Percentiles rank a stretch among this genome's conserved stretches.
phyloP scores from a whole-genome alignment of 2,888 invertebrate genomes.

The Escarpia spicata region DNA sequence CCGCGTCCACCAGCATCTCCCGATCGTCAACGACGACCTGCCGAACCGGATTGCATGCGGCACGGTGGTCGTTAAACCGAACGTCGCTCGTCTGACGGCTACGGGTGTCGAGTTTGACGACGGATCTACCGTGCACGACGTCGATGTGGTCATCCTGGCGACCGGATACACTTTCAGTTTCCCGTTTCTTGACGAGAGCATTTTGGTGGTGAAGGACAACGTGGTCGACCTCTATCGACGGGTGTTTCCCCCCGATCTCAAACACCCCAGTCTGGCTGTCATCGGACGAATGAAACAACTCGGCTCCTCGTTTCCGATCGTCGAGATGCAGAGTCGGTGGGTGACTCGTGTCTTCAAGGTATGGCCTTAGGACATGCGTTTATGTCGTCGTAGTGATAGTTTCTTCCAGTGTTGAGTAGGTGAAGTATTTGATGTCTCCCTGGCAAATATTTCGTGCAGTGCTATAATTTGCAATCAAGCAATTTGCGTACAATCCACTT shows the following conservation, averaged over 20 bases:
- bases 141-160: constrained; percentile 62
- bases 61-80: constrained; percentile 58
- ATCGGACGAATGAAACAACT: constrained; percentile 66
- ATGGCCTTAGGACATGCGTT: constrained; percentile 65
- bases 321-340: constrained; percentile 67
- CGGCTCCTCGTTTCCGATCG: constrained; percentile 67
- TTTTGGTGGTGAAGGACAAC: constrained; percentile 53
- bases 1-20: constrained; percentile 51
- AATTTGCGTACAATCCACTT: too few relatives aligned
- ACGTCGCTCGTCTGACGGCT: constrained; percentile 52
- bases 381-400: constrained; percentile 51
- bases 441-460: too few relatives aligned
- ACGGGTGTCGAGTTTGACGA: constrained; percentile 58
- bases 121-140: constrained; percentile 54
- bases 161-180: constrained; percentile 65
- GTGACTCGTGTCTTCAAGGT: constrained; percentile 63
- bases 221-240: constrained; percentile 63
- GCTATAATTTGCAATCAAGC: too few relatives aligned
- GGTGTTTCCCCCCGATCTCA: constrained; percentile 63
- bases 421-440: too few relatives aligned
- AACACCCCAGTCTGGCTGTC: constrained; percentile 63
- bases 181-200: constrained; percentile 62
- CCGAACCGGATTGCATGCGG: constrained; percentile 64
- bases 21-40: constrained; percentile 66
- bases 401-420: too few relatives aligned